Evolutionary conservation across 2,888 invertebrate genomes (phyloP).

Genomic region (Trissolcus japonicus): DNA sequence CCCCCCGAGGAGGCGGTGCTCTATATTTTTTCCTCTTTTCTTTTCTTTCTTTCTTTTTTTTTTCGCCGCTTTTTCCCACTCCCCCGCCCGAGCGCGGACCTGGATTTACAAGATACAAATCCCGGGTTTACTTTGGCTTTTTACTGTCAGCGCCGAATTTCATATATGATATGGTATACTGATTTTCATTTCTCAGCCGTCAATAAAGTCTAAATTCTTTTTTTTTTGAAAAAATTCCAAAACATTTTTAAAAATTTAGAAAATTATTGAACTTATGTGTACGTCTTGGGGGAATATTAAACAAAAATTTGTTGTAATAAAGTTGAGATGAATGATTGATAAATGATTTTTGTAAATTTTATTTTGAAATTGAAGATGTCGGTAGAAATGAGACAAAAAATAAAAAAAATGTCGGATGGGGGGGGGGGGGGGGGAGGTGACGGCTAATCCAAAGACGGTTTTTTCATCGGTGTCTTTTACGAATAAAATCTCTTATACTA

Average conservation of each 20-base stretch:
- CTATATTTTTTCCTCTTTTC: conserved; percentile 25
- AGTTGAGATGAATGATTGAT: no score
- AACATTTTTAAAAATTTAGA: no score
- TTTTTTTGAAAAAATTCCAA: no score
- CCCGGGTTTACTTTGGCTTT: conserved; percentile 14
- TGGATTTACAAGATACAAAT: conserved; percentile 37
- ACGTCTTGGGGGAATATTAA: no score
- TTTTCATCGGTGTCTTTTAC: conserved; percentile 27
- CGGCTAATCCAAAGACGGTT: conserved; percentile 23
- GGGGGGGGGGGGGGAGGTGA: neutral
- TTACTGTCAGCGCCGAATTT: no score
- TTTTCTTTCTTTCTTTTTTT: conserved; percentile 8
- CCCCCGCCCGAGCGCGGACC: neutral
- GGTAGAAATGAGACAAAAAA: conserved; percentile 7
- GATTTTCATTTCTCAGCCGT: neutral
- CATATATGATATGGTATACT: neutral
- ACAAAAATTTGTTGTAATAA: no score
- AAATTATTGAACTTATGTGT: no score
- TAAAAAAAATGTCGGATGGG: no score
- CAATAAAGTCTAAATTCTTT: no score
- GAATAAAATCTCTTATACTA: conserved; percentile 2
- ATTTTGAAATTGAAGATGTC: conserved; percentile 48
- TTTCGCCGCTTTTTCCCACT: conserved; percentile 2
- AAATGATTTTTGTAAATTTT: neutral
- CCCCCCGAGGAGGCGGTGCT: conserved; percentile 61